Percentiles rank a stretch among this genome's conserved stretches.
phyloP scores from a whole-genome alignment of 1,140 invertebrate species.

The Venturia canescens region DNA sequence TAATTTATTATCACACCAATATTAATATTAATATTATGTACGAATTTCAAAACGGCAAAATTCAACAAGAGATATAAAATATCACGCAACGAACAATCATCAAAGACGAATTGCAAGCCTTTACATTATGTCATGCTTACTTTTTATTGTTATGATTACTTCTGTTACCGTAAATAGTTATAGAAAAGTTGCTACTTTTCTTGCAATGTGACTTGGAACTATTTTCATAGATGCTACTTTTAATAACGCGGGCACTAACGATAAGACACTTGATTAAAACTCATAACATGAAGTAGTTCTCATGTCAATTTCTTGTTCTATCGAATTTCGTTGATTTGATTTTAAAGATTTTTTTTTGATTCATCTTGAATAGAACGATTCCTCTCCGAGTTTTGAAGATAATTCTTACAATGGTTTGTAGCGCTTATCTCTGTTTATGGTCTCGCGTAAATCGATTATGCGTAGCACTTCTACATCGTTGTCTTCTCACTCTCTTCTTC shows the following conservation, averaged over 20 bases:
- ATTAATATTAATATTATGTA: not conserved
- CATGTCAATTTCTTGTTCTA: not conserved
- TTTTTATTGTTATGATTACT: not conserved
- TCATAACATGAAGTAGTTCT: not conserved
- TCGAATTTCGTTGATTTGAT: not conserved
- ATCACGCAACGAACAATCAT: not conserved
- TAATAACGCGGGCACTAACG: conserved; percentile 30
- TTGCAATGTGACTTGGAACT: not conserved
- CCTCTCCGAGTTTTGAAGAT: not conserved
- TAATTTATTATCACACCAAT: not conserved
- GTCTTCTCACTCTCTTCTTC: not conserved
- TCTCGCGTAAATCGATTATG: conserved; percentile 28
- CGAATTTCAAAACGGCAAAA: not conserved
- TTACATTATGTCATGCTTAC: not conserved
- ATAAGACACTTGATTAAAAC: conserved; percentile 36
- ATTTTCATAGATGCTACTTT: not conserved
- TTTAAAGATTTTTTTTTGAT: not conserved
- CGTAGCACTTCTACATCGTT: not conserved
- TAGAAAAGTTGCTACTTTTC: not conserved
- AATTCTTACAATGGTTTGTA: conserved; percentile 16
- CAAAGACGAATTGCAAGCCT: not conserved
- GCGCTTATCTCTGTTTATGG: not conserved
- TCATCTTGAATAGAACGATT: not conserved
- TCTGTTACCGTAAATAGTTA: not conserved
- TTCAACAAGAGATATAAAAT: not conserved